Evolutionary conservation across 2,113 vertebrate genomes (phyloP).

Genomic region (Xiphophorus couchianus): DNA sequence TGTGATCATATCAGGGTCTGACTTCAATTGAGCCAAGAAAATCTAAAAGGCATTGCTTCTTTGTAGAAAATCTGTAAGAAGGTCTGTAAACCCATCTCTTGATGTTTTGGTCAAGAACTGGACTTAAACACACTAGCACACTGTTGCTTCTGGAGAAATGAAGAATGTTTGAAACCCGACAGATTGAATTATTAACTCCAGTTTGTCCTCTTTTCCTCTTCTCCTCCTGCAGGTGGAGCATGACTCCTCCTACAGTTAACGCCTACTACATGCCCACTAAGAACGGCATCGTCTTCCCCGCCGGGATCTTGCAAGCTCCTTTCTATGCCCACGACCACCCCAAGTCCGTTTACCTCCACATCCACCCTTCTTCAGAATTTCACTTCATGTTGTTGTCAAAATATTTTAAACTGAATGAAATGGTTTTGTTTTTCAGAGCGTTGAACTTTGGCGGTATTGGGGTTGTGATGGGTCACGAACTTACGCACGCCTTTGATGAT

Average conservation of each 20-base stretch:
- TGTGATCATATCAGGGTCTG: neutral
- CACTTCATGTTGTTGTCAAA: neutral
- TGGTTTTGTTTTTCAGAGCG: slow-evolving; percentile 79
- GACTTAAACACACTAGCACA: no score
- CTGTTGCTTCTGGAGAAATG: neutral
- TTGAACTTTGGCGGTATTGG: slow-evolving; percentile 98
- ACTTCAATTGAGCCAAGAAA: neutral
- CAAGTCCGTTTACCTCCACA: slow-evolving; percentile 84
- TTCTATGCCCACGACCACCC: slow-evolving; percentile 95
- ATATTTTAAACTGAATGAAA: neutral
- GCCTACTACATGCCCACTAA: slow-evolving; percentile 98
- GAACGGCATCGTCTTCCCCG: slow-evolving; percentile 97
- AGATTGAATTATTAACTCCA: slow-evolving; percentile 6
- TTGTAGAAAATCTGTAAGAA: no score
- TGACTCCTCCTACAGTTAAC: slow-evolving; percentile 98
- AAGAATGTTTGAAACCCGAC: neutral
- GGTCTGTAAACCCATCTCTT: neutral
- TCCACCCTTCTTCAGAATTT: neutral
- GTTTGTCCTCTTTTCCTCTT: neutral
- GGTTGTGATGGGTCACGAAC: slow-evolving; percentile 97
- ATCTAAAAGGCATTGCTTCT: neutral
- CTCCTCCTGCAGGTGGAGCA: slow-evolving; percentile 89
- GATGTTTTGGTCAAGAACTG: neutral
- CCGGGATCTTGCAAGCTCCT: slow-evolving; percentile 96
- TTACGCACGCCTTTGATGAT: slow-evolving; percentile 97